Evolutionary conservation across 2,888 invertebrate species (phyloP), one percentile per base, ranked within the genome.

Genomic region (Eutolmus rufibarbis): DNA sequence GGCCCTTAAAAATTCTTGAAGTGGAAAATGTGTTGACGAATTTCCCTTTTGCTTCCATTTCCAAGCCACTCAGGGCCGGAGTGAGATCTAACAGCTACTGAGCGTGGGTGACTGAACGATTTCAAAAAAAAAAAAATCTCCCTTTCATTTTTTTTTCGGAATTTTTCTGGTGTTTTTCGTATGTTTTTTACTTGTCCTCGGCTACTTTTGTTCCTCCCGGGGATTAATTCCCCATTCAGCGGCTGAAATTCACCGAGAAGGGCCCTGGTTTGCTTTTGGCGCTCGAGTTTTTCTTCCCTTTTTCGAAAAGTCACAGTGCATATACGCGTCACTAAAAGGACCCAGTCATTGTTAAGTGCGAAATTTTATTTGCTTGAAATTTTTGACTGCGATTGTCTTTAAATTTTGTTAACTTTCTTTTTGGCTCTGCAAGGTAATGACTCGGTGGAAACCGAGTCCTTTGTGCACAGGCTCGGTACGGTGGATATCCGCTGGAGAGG

Each of bases 11-110:
- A 57, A 57, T 57, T 57, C 66, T 66, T 82, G 57, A 82, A 82
- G 82, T 82, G 82, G 82, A 82, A 82, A 82, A 82, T 82, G 82
- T 82, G 82, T 82, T 82, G 82, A 82, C 82, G 57, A 82, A 82
- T 82, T 82, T 82, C 82, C n/a, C 82, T 57, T 57, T 66, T 82
- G 28, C 51, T 37, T 31, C 81, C 56, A 82, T 37, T 66, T 56
- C 37, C 82, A 31, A 57, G 57, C 34, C 82, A 82, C 82, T 82
- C 82, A 12, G 37, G 31, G 14, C 28, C 57, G 57, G 19, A 82
- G 82, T 28, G 82, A 82, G 37, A 57, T 37, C 66, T 66, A 82
- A 57, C 82, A 82, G 82, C 34, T 57, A 82, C 23, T 82, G 82
- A 82, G 19, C 66, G 82, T 82, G 81, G 81, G 81, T 81, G 81